These are phyloP conservation scores for Cyclophora punctaria DNA, from an alignment of 2,888 invertebrate genomes.

Conservation along the genomic window DNA sequence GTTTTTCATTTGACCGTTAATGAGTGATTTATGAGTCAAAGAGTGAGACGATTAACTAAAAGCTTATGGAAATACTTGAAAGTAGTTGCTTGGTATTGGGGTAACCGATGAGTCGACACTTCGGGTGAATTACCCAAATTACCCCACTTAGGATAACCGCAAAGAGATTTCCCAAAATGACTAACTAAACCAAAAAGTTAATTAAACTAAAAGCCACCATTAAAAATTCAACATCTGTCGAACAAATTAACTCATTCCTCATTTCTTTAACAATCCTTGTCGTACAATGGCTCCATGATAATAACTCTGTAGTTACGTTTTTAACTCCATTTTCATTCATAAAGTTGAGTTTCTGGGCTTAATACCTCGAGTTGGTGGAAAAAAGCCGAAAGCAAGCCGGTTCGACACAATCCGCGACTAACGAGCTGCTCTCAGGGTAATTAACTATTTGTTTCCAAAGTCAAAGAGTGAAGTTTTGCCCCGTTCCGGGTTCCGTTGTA, in stretches of 20 bases:
- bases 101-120: too few relatives aligned
- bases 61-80: too few relatives aligned
- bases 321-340: constrained; percentile 12
- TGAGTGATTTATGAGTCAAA: too few relatives aligned
- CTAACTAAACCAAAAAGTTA: neutral
- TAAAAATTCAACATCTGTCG: constrained; percentile 3
- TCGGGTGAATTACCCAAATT: too few relatives aligned
- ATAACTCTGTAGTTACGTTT: constrained; percentile 19
- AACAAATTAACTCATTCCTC: constrained; percentile 15
- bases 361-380: constrained; percentile 27
- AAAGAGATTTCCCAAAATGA: neutral
- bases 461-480: constrained; percentile 55
- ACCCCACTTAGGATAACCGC: neutral
- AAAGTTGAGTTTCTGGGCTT: neutral
- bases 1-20: too few relatives aligned
- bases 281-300: constrained; percentile 17
- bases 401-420: constrained; percentile 56
- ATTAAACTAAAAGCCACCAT: constrained; percentile 1
- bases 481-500: constrained; percentile 22
- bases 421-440: constrained; percentile 67
- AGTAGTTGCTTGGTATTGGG: too few relatives aligned
- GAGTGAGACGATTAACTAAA: too few relatives aligned
- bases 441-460: constrained; percentile 68
- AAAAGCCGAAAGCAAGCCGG: constrained; percentile 30
- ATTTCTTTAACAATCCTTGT: constrained; percentile 1